Percentiles rank a stretch among this genome's conserved stretches.
Evolutionary conservation across 1,140 invertebrate species (phyloP).

Genomic region (Meloidogyne hapla): DNA sequence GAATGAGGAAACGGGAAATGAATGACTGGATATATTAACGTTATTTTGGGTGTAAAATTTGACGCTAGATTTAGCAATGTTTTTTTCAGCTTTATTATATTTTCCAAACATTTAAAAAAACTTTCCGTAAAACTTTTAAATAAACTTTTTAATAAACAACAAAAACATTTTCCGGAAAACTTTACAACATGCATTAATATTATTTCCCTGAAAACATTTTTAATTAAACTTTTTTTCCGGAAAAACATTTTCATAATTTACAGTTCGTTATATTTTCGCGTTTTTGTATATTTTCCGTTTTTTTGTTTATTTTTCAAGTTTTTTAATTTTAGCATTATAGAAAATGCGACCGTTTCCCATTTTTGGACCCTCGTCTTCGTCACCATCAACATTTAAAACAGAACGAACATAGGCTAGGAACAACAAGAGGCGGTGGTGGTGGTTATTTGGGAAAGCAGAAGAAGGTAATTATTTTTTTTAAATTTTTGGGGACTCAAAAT

Average conservation of each 20-base stretch:
- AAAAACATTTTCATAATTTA: neutral
- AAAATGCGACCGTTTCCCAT: slow-evolving; percentile 26
- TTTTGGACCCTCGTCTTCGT: slow-evolving; percentile 20
- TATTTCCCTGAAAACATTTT: neutral
- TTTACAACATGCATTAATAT: neutral
- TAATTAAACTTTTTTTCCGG: neutral
- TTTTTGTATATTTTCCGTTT: neutral
- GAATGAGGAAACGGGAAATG: no score
- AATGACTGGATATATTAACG: no score
- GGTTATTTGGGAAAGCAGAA: neutral
- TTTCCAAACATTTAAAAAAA: no score
- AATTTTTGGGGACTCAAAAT: neutral
- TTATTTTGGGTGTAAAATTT: no score
- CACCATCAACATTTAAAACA: slow-evolving; percentile 21
- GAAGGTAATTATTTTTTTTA: neutral
- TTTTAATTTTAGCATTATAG: slow-evolving; percentile 16
- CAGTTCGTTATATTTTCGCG: neutral
- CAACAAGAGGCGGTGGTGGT: slow-evolving; percentile 12
- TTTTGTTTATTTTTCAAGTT: neutral
- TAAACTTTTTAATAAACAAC: no score
- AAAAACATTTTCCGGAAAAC: no score
- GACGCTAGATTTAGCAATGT: no score
- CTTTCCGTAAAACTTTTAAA: neutral
- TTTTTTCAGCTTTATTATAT: no score
- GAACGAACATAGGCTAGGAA: slow-evolving; percentile 20